Evolutionary conservation across 2,888 invertebrate genomes (phyloP).

Genomic region (Tenthredo notha): DNA sequence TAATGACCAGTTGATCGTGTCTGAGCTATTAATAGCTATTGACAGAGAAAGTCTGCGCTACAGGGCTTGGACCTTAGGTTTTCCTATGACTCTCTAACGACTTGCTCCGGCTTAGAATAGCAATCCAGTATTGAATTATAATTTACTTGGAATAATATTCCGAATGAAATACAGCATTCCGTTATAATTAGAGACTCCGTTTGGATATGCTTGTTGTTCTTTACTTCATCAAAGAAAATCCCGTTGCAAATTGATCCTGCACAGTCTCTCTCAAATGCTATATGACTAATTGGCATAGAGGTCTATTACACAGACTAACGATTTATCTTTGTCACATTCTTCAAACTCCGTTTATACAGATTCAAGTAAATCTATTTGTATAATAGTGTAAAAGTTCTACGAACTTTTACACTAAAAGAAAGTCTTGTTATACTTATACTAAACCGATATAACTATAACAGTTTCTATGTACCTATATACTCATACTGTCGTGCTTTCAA

Average conservation of each 20-base stretch:
- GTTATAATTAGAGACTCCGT: neutral
- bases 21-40: conserved; percentile 66
- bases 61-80: conserved; percentile 42
- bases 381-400: neutral
- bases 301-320: neutral
- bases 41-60: conserved; percentile 63
- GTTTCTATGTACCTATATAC: conserved; percentile 26
- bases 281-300: neutral
- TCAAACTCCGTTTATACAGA: neutral
- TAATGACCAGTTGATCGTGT: conserved; percentile 63
- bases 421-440: neutral
- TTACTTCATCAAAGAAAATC: neutral
- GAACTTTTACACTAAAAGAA: conserved; percentile 35
- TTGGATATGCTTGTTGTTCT: neutral
- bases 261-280: neutral
- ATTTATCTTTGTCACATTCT: conserved; percentile 9
- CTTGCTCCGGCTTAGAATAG: conserved; percentile 47
- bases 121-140: conserved; percentile 17
- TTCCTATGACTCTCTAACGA: conserved; percentile 48
- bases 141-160: conserved; percentile 22
- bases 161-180: conserved; percentile 5
- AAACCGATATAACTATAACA: neutral
- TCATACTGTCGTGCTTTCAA: neutral
- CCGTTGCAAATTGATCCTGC: neutral
- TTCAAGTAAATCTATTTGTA: neutral